Base-by-base conservation (phyloP, 2,797 vertebrate species). In the Vespertilio murinus region DNA sequence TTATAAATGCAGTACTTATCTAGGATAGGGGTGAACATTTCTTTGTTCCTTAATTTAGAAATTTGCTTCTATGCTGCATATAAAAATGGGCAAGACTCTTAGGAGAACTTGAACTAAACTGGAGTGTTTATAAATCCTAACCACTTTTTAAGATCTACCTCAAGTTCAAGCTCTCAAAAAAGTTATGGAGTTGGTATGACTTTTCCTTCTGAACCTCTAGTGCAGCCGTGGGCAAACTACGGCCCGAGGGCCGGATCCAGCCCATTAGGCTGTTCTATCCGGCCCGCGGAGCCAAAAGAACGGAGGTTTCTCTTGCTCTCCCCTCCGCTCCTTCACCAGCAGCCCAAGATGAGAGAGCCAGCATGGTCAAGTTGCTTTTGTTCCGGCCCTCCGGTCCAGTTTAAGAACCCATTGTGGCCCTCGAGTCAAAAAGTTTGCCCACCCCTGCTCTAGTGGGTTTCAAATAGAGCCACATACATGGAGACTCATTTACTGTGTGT, bases 1-100 rank as follows among this genome's bases (percentile, higher is more conserved):
- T 83, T 89, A n/a, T 77, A 88, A 79, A 30, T 73, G 3, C 7
- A 38, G 8, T 59, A 17, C 8, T 71, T 86, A 86, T n/a, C 5
- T 88, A 85, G n/a, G 3, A 4, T 25, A 85, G 42, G 61, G 5
- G 25, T 38, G 16, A 67, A 0, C 52, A 40, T 94, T 94, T 93
- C 70, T 93, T 67, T 81, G n/a, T 65, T 86, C n/a, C 40, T 65
- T 86, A 54, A 40, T 54, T 75, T 79, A 65, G 75, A 95, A 64
- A 33, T 84, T 52, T 70, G 3, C 59, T 88, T 88, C 52, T 83
- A 67, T 67, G 11, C 16, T 25, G 16, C 49, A 20, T 59, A 30
- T 70, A 81, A 73, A 69, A 77, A 54, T 38, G 16, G 35, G 42
- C 16, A 95, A 54, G 64, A 40, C 28, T n/a, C 2, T 49, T 17